Conservation (phyloP, 37 sponge, comb jelly and placozoan genomes). For the Beroe ovata region DNA sequence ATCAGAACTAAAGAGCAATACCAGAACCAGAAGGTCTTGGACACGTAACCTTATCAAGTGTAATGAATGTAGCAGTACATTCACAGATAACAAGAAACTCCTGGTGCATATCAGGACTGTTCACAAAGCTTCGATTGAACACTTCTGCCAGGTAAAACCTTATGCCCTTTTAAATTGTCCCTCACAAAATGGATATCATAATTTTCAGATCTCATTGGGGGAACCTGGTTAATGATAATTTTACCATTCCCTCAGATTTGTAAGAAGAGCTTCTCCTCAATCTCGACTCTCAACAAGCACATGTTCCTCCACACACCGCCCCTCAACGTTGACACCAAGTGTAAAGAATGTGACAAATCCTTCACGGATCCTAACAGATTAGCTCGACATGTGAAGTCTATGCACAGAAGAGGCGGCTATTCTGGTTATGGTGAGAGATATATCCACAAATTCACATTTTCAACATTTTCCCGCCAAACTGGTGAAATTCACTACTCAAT, state of each 20-base stretch:
- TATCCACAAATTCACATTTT: too few relatives aligned
- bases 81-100: slow-evolving; percentile 56
- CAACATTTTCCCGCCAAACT: background rate
- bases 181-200: too few relatives aligned
- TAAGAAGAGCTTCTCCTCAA: slow-evolving; percentile 55
- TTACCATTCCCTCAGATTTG: slow-evolving; percentile 43
- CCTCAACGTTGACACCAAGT: slow-evolving; percentile 54
- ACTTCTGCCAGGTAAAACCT: slow-evolving; percentile 47
- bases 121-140: slow-evolving; percentile 44
- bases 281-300: slow-evolving; percentile 61
- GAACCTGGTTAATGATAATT: too few relatives aligned
- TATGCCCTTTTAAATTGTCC: too few relatives aligned
- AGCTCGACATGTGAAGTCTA: slow-evolving; percentile 41
- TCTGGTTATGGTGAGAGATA: background rate
- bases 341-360: slow-evolving; percentile 53
- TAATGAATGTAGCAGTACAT: slow-evolving; percentile 31
- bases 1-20: background rate
- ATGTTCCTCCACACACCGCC: slow-evolving; percentile 60
- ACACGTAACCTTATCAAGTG: slow-evolving; percentile 34
- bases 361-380: slow-evolving; percentile 36
- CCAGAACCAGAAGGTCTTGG: background rate
- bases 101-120: slow-evolving; percentile 36
- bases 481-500: background rate
- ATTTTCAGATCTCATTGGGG: too few relatives aligned
- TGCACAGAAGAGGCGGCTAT: slow-evolving; percentile 40